Evolutionary conservation across 1,140 invertebrate species (phyloP).

Genomic region (Brachionus rotundiformis): DNA sequence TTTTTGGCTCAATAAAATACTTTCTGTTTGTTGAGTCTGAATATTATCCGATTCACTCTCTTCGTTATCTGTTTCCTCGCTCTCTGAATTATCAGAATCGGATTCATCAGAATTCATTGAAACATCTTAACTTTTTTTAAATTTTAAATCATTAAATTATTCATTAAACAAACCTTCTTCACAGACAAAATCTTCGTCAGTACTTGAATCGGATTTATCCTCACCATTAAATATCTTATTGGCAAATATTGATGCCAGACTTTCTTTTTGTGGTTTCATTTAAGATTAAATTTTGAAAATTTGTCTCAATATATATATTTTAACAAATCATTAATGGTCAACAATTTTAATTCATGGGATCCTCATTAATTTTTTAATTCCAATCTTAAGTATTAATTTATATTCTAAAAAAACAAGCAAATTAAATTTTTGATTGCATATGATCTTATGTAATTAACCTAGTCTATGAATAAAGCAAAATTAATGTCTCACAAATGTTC

Average conservation of each 20-base stretch:
- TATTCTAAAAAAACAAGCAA: background rate
- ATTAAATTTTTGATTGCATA: background rate
- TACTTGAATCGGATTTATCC: constrained; percentile 12
- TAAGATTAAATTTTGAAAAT: no score
- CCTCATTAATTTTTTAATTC: background rate
- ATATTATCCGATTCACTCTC: background rate
- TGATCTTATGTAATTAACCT: background rate
- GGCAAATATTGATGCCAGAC: background rate
- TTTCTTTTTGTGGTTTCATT: constrained; percentile 30
- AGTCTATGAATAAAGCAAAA: background rate
- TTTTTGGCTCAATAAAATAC: background rate
- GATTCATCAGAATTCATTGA: constrained; percentile 8
- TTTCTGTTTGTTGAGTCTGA: background rate
- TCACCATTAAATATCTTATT: background rate
- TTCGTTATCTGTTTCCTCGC: background rate
- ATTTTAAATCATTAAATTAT: background rate
- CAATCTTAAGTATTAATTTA: background rate
- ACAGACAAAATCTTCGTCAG: constrained; percentile 45
- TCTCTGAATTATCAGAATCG: background rate
- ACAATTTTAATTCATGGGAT: background rate
- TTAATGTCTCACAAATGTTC: background rate
- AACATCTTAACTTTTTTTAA: background rate
- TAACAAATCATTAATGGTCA: background rate
- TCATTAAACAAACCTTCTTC: background rate
- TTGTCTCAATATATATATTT: no score